Conservation (phyloP, 2,113 vertebrate genomes). For the Sebastes fasciatus region DNA sequence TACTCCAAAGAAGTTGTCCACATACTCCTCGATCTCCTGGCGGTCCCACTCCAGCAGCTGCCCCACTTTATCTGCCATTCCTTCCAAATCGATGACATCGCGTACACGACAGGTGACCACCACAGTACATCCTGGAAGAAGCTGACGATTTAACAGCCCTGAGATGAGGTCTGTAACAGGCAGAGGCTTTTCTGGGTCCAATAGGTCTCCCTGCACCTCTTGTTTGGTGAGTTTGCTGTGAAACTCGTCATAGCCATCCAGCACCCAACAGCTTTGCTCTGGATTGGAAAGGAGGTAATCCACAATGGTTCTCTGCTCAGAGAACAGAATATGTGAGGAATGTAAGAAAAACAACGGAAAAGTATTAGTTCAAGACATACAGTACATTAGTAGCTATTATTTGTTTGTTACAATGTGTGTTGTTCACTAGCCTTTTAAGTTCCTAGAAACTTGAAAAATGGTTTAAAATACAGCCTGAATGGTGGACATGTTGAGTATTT, state of each 20-base stretch:
- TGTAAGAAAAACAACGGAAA: background rate
- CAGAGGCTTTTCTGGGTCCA: conserved; percentile 41
- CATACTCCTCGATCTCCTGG: conserved; percentile 83
- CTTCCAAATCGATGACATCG: conserved; percentile 78
- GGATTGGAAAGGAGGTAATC: conserved; percentile 86
- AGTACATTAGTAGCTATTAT: background rate
- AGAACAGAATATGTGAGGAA: conserved; percentile 1
- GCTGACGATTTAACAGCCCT: conserved; percentile 82
- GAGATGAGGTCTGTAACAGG: conserved; percentile 86
- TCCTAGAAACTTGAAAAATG: background rate
- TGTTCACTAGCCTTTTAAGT: background rate
- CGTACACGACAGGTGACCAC: conserved; percentile 89
- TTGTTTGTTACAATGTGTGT: background rate
- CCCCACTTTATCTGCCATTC: conserved; percentile 72
- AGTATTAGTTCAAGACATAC: background rate
- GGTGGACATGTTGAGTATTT: background rate
- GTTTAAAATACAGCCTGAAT: background rate
- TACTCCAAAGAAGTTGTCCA: conserved; percentile 82
- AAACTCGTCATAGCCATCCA: conserved; percentile 94
- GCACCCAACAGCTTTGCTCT: conserved; percentile 84
- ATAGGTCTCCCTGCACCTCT: background rate
- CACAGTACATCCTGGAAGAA: conserved; percentile 90
- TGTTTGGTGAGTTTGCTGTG: conserved; percentile 56
- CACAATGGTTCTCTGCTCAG: conserved; percentile 76
- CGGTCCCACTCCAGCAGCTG: conserved; percentile 88